Evolutionary conservation across 1,140 invertebrate species (phyloP), one percentile per base, ranked within the genome.

Genomic region (Platyura marginata): DNA sequence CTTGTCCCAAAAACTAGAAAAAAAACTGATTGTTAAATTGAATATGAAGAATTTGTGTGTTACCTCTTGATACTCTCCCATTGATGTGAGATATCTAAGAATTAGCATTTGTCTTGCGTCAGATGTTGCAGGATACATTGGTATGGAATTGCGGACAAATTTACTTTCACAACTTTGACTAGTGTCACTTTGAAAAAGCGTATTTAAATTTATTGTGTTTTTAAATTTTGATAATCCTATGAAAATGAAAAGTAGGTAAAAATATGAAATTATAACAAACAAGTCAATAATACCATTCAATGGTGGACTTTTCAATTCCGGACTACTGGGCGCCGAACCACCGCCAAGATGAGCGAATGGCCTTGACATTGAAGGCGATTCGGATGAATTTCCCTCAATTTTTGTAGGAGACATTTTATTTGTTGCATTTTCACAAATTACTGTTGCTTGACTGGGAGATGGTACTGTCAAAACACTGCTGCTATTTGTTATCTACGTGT

Each of bases 11-110:
- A 54, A 93, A 83, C 74, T 83, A n/a, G n/a, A n/a, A n/a, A n/a
- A n/a, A n/a, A n/a, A n/a, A n/a, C n/a, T n/a, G n/a, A n/a, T n/a
- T n/a, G n/a, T n/a, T n/a, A n/a, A n/a, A n/a, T n/a, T n/a, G n/a
- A n/a, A n/a, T n/a, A n/a, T n/a, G n/a, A n/a, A n/a, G n/a, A n/a
- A n/a, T n/a, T n/a, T n/a, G n/a, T n/a, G n/a, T 53, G 53, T 59
- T 53, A 82, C 78, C 69, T 96, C 93, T 65, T 97, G 93, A 63
- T 97, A 97, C 57, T 96, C 92, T 18, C 91, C 93, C 71, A 95
- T 82, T 1, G 91, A 85, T 9, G 86, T 87, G 1, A 98, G 66
- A 63, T 95, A 97, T 49, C 89, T 73, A 13, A 95, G 61, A 53
- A 96, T 93, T 6, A 96, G 71, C 62, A 94, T 81, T 61, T 95